Percentiles rank a stretch among this genome's conserved stretches.
These are phyloP conservation scores for Nymphalis polychloros DNA, from an alignment of 2,888 invertebrate genomes.

Conservation along the genomic window DNA sequence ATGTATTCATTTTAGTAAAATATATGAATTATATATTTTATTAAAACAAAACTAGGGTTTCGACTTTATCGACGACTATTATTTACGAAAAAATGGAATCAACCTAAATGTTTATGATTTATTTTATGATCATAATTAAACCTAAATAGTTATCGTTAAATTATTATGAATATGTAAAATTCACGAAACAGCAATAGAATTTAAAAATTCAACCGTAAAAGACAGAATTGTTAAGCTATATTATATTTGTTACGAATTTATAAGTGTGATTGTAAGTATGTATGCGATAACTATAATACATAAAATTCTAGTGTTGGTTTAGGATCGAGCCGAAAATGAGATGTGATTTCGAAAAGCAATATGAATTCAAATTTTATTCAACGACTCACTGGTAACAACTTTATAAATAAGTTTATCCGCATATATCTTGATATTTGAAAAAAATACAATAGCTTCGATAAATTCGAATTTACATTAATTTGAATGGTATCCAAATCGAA, in stretches of 20 bases:
- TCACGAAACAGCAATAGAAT: too few species aligned
- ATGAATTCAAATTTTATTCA: conserved; percentile 25
- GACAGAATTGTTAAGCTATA: too few species aligned
- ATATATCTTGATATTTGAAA: conserved; percentile 12
- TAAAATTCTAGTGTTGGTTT: conserved; percentile 24
- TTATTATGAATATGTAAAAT: too few species aligned
- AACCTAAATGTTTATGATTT: too few species aligned
- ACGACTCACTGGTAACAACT: conserved; percentile 7
- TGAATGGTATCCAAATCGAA: background rate
- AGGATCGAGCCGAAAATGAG: conserved; percentile 22
- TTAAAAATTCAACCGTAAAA: too few species aligned
- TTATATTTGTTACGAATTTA: background rate
- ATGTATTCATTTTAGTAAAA: too few species aligned
- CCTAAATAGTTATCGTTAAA: too few species aligned
- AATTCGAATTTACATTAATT: background rate
- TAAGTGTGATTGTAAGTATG: background rate
- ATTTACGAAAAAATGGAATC: too few species aligned
- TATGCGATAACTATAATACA: background rate
- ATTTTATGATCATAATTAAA: too few species aligned
- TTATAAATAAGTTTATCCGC: conserved; percentile 7
- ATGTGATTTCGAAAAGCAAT: conserved; percentile 25
- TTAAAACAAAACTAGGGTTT: too few species aligned
- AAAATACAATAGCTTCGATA: conserved; percentile 2
- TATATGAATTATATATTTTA: too few species aligned
- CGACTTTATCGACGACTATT: too few species aligned